phyloP scores from a whole-genome alignment of 2,888 invertebrate genomes.

The Harpalus rufipes region DNA sequence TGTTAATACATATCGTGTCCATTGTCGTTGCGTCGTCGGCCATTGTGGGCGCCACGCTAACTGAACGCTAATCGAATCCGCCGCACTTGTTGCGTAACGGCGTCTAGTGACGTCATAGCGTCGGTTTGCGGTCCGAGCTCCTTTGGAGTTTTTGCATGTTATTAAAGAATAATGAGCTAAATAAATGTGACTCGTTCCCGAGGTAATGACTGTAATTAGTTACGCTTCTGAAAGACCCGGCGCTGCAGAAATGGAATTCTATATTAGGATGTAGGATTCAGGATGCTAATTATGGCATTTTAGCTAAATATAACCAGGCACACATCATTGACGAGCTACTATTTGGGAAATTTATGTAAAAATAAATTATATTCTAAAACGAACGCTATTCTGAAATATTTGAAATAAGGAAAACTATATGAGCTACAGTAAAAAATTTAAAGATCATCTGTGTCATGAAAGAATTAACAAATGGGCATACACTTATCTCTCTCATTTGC shows the following conservation, averaged over 20 bases:
- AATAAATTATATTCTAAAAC: neutral
- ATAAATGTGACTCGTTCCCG: slow-evolving; percentile 58
- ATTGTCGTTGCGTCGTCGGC: neutral
- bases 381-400: no score
- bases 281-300: slow-evolving; percentile 21
- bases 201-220: slow-evolving; percentile 59
- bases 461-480: no score
- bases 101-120: neutral
- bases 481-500: no score
- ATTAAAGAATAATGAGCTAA: slow-evolving; percentile 65
- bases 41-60: neutral
- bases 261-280: slow-evolving; percentile 16
- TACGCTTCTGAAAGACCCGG: slow-evolving; percentile 15
- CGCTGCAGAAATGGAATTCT: slow-evolving; percentile 41
- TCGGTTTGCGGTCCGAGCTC: slow-evolving; percentile 21
- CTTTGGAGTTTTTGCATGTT: slow-evolving; percentile 61
- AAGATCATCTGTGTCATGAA: no score
- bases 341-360: neutral
- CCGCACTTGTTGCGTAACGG: slow-evolving; percentile 58
- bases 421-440: no score
- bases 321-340: neutral
- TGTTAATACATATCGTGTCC: no score
- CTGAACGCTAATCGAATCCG: slow-evolving; percentile 53
- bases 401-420: no score
- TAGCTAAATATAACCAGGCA: slow-evolving; percentile 10